Evolutionary conservation across 2,113 vertebrate species (phyloP).

Genomic region (Platichthys stellatus): DNA sequence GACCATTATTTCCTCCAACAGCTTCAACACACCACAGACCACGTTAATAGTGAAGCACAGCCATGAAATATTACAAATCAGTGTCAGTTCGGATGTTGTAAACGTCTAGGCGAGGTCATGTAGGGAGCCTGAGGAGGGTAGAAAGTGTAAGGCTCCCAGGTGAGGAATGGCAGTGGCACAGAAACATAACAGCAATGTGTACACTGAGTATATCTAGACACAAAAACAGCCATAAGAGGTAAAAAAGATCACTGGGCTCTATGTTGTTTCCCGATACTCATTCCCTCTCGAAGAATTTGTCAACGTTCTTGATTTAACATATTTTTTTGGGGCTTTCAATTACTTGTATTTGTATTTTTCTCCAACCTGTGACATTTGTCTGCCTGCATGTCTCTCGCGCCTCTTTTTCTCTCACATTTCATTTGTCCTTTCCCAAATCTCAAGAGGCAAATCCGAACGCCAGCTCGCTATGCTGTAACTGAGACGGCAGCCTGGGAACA

Average conservation of each 20-base stretch:
- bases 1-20: slow-evolving; percentile 25
- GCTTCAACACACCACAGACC: slow-evolving; percentile 24
- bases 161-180: not conserved
- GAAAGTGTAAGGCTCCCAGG: not conserved
- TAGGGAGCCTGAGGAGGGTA: slow-evolving; percentile 13
- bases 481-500: slow-evolving; percentile 51
- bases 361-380: slow-evolving; percentile 8
- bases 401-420: slow-evolving; percentile 36
- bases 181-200: not conserved
- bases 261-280: not conserved
- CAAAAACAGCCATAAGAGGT: not conserved
- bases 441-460: slow-evolving; percentile 42
- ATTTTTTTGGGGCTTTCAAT: not conserved
- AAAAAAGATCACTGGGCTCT: not conserved
- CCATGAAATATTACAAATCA: slow-evolving; percentile 63
- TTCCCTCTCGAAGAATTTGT: not conserved
- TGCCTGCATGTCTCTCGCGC: slow-evolving; percentile 25
- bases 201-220: not conserved
- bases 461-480: slow-evolving; percentile 33
- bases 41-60: slow-evolving; percentile 59
- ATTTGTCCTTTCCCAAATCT: slow-evolving; percentile 53
- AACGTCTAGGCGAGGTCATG: slow-evolving; percentile 28
- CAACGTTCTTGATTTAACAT: not conserved
- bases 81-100: slow-evolving; percentile 55
- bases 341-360: not conserved